Conservation (phyloP, 37 sponge, comb jelly and placozoan genomes). For the Lycopodina hypogea region DNA sequence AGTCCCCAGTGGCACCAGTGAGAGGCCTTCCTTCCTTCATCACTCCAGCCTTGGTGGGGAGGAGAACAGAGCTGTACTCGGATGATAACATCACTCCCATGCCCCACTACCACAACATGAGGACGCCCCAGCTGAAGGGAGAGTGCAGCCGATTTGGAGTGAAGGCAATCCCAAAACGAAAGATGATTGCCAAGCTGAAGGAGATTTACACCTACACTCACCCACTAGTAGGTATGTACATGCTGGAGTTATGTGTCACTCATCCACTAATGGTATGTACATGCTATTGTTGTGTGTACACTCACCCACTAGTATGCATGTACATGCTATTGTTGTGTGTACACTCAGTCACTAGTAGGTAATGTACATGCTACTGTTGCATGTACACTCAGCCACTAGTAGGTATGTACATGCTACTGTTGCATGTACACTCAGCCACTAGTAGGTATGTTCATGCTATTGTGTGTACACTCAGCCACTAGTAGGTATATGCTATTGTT, state of each 20-base stretch:
- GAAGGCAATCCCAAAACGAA: conserved; percentile 59
- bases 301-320: no score
- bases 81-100: conserved; percentile 69
- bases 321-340: no score
- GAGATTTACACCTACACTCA: conserved; percentile 76
- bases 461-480: neutral
- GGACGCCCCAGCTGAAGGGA: conserved; percentile 58
- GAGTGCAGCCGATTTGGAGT: conserved; percentile 58
- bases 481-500: neutral
- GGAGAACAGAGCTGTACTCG: neutral
- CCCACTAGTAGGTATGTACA: conserved; percentile 59
- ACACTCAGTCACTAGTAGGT: no score
- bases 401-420: conserved; percentile 28
- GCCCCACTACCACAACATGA: conserved; percentile 59
- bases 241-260: neutral
- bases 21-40: neutral
- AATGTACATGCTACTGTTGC: no score
- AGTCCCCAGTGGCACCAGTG: neutral
- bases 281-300: no score
- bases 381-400: conserved; percentile 67
- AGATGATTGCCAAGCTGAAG: conserved; percentile 74
- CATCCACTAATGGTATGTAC: neutral
- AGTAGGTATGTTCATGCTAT: conserved; percentile 35
- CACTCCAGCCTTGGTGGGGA: neutral
- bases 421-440: conserved; percentile 70